Conservation (phyloP, 2,888 invertebrate species). For the Apamea crenata region DNA sequence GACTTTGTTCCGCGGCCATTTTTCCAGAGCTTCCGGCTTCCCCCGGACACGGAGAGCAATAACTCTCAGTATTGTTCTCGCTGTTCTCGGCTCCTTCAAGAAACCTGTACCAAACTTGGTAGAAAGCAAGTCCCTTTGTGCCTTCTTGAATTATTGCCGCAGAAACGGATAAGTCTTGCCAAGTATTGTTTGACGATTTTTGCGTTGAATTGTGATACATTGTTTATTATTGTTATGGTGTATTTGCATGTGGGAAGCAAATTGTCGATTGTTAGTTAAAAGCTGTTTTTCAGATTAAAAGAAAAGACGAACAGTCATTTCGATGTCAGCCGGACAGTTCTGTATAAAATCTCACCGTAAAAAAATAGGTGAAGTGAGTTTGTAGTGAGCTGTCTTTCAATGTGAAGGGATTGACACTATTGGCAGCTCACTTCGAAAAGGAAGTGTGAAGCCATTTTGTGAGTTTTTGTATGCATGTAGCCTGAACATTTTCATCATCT, state of each 20-base stretch:
- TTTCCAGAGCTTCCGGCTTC: conserved; percentile 76
- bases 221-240: conserved; percentile 57
- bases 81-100: conserved; percentile 79
- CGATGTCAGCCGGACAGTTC: background rate
- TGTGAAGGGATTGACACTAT: no score
- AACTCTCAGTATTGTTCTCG: conserved; percentile 82
- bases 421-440: background rate
- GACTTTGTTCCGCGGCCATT: conserved; percentile 69
- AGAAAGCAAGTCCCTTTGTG: conserved; percentile 74
- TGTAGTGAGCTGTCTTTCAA: background rate
- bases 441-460: background rate
- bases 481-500: no score
- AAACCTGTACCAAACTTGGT: conserved; percentile 75
- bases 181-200: conserved; percentile 81
- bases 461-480: background rate
- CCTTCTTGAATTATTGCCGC: conserved; percentile 76
- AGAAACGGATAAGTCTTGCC: conserved; percentile 76
- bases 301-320: background rate
- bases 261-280: background rate
- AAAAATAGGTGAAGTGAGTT: background rate
- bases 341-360: background rate
- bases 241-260: conserved; percentile 33
- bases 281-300: background rate
- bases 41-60: conserved; percentile 77
- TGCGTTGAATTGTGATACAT: conserved; percentile 65